These are phyloP conservation scores for Aricia artaxerxes DNA, from an alignment of 2,888 invertebrate genomes.

Conservation along the genomic window DNA sequence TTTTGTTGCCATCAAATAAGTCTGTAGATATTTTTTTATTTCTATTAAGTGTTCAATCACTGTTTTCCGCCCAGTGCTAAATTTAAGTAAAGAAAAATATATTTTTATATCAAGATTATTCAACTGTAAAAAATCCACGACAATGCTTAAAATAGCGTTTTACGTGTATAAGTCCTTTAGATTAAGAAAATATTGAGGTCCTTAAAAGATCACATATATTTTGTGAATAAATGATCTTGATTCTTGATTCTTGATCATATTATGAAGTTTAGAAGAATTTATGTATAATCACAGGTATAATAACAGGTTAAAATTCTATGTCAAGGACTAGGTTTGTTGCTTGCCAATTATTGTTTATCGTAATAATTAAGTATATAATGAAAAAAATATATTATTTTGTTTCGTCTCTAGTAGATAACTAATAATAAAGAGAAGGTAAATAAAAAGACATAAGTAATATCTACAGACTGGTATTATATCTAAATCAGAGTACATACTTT, in stretches of 20 bases:
- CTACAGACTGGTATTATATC: background rate
- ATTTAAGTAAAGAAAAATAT: background rate
- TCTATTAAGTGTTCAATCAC: background rate
- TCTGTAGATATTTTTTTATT: background rate
- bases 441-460: background rate
- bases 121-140: background rate
- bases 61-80: slow-evolving; percentile 1
- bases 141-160: background rate
- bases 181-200: background rate
- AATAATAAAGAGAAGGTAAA: background rate
- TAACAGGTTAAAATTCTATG: background rate
- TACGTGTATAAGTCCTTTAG: background rate
- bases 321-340: background rate
- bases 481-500: background rate
- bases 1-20: background rate
- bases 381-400: no score
- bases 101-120: background rate
- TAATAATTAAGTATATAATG: background rate
- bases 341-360: background rate
- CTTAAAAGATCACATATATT: background rate
- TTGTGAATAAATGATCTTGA: no score
- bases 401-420: background rate
- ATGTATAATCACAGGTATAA: background rate
- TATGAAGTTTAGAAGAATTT: background rate
- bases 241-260: no score